phyloP scores from a whole-genome alignment of 2,113 vertebrate species.

The Rana temporaria region DNA sequence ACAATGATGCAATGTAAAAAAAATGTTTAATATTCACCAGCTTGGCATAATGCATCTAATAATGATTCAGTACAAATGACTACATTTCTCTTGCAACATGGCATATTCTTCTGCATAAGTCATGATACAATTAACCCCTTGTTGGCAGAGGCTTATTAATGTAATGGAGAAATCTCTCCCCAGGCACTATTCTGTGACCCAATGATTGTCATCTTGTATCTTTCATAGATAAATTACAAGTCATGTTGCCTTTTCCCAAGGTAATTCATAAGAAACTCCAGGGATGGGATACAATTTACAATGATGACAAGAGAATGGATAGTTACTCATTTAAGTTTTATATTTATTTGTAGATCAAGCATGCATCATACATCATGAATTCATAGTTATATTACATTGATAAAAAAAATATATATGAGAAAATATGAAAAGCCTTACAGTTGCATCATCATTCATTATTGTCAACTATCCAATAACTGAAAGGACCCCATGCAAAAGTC shows the following conservation, averaged over 20 bases:
- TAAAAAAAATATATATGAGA: too few species aligned
- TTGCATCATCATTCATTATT: too few species aligned
- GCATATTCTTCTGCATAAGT: not conserved
- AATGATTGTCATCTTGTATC: constrained; percentile 16
- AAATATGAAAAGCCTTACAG: too few species aligned
- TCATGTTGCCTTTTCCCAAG: constrained; percentile 4
- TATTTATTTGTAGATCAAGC: not conserved
- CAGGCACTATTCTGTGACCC: not conserved
- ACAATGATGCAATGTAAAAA: too few species aligned
- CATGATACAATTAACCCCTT: constrained; percentile 24
- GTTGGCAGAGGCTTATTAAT: not conserved
- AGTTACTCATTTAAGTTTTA: not conserved
- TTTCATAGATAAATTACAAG: constrained; percentile 18
- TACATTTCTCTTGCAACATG: not conserved
- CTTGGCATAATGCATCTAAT: not conserved
- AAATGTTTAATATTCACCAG: too few species aligned
- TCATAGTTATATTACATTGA: too few species aligned
- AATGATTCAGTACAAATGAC: not conserved
- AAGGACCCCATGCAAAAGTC: too few species aligned
- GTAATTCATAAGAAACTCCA: constrained; percentile 3
- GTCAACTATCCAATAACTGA: too few species aligned
- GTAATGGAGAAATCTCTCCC: not conserved
- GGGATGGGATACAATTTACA: constrained; percentile 18
- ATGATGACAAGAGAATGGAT: not conserved
- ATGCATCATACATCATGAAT: too few species aligned